Evolutionary conservation across 1,140 invertebrate species (phyloP).

Genomic region (Drosophila hydei): DNA sequence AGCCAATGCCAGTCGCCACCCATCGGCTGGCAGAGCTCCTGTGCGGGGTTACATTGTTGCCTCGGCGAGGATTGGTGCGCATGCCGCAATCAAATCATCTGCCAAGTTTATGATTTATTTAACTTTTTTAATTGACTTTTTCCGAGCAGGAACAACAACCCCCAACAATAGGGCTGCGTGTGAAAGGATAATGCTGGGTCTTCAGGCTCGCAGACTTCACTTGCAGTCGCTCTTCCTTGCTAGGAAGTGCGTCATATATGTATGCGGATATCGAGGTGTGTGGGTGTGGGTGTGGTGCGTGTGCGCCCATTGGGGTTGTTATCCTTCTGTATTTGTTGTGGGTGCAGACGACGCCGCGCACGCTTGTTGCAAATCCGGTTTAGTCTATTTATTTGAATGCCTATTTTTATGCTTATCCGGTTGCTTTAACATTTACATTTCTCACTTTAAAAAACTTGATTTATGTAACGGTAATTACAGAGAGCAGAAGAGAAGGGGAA

Average conservation of each 20-base stretch:
- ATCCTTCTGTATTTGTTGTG: slow-evolving; percentile 29
- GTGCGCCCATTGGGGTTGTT: slow-evolving; percentile 23
- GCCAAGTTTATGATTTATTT: slow-evolving; percentile 84
- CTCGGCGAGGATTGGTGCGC: slow-evolving; percentile 62
- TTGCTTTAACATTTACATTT: slow-evolving; percentile 40
- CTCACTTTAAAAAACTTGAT: slow-evolving; percentile 51
- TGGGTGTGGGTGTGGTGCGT: slow-evolving; percentile 36
- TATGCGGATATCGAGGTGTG: slow-evolving; percentile 53
- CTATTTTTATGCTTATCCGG: slow-evolving; percentile 77
- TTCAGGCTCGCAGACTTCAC: slow-evolving; percentile 68
- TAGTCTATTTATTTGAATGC: slow-evolving; percentile 79
- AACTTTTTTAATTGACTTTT: slow-evolving; percentile 84
- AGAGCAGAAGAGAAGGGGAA: not conserved
- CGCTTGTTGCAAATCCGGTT: slow-evolving; percentile 71
- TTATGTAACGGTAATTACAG: slow-evolving; percentile 68
- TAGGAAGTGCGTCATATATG: slow-evolving; percentile 70
- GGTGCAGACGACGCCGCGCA: slow-evolving; percentile 41
- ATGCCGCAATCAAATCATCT: slow-evolving; percentile 83
- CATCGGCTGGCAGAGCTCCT: not conserved
- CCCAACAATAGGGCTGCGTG: slow-evolving; percentile 62
- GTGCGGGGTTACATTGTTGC: slow-evolving; percentile 49
- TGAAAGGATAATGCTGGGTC: slow-evolving; percentile 81
- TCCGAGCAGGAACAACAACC: slow-evolving; percentile 56
- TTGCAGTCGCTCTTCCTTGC: slow-evolving; percentile 47
- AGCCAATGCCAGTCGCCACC: slow-evolving; percentile 27